Base-by-base conservation (phyloP, 1,140 invertebrate genomes). In the Nephila pilipes region DNA sequence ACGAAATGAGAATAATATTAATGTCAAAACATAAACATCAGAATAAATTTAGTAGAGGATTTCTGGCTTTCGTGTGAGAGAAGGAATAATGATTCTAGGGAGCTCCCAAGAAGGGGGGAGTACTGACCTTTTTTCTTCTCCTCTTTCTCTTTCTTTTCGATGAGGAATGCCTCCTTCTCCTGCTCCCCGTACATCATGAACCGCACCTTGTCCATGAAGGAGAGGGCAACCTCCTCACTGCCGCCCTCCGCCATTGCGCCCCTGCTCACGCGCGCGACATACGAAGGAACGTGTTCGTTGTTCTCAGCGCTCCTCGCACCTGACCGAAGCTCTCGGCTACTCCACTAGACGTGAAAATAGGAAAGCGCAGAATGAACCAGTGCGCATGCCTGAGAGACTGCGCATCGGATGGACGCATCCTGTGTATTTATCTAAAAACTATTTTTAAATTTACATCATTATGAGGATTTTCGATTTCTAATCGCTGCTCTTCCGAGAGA, bases 111-210 rank as follows among this genome's bases (percentile, higher is more conserved):
- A 10, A 46, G 46, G 46, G 46, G 83, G 8, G 75, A 29, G 29
- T 6, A 83, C 92, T 89, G 58, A 93, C 92, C 92, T 83, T 93
- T 93, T 69, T 93, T 93, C 75, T 93, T 93, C 75, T 93, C 92
- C 58, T 93, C 92, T 46, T 93, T 93, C 38, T 93, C 92, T 55
- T 88, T 88, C 46, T 93, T 93, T 58, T 93, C 92, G 2, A 93
- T 89, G 75, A 93, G 92, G 38, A 93, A 93, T 2, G 92, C 92
- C 18, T 93, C 92, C 38, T 85, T 88, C 25, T 93, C 92, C 92
- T 88, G 85, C n/a, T 93, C 87, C 38, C 92, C 87, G 79, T 93
- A 93, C 85, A 93, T 88, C 92, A 93, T 93, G 87, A 80, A 89
- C 5, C 80, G 20, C 29, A 93, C 85, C 32, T 93, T 93, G 75